phyloP scores from a whole-genome alignment of 2,797 vertebrate genomes.

The Cyclura pinguis region DNA sequence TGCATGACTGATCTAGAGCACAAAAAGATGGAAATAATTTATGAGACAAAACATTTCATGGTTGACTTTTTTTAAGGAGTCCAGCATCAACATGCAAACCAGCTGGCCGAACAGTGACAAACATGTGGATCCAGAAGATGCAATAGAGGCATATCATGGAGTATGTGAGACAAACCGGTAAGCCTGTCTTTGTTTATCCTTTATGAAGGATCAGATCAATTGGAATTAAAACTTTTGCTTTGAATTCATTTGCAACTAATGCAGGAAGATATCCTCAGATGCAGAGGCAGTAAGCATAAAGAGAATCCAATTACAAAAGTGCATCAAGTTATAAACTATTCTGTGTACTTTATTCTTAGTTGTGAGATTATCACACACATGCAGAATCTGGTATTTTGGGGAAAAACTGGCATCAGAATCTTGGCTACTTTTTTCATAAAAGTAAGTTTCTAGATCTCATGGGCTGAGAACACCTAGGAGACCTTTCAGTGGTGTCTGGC shows the following conservation, averaged over 20 bases:
- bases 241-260: background rate
- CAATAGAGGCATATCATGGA: conserved; percentile 83
- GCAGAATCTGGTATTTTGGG: background rate
- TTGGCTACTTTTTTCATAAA: background rate
- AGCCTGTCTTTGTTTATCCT: conserved; percentile 50
- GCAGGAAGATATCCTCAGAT: background rate
- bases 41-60: conserved; percentile 12
- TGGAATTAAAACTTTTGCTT: background rate
- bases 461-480: background rate
- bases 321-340: background rate
- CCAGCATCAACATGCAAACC: conserved; percentile 49
- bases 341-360: background rate
- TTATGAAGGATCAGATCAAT: background rate
- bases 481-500: background rate
- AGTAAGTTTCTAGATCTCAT: background rate
- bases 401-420: background rate
- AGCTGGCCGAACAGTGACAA: conserved; percentile 83
- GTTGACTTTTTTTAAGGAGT: conserved; percentile 70
- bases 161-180: conserved; percentile 90
- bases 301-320: background rate
- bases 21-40: background rate
- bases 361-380: background rate
- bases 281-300: background rate
- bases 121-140: conserved; percentile 84
- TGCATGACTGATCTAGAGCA: background rate